Evolutionary conservation across 2,888 invertebrate species (phyloP), one percentile per base, ranked within the genome.

Genomic region (Lasioglossum leucozonium): DNA sequence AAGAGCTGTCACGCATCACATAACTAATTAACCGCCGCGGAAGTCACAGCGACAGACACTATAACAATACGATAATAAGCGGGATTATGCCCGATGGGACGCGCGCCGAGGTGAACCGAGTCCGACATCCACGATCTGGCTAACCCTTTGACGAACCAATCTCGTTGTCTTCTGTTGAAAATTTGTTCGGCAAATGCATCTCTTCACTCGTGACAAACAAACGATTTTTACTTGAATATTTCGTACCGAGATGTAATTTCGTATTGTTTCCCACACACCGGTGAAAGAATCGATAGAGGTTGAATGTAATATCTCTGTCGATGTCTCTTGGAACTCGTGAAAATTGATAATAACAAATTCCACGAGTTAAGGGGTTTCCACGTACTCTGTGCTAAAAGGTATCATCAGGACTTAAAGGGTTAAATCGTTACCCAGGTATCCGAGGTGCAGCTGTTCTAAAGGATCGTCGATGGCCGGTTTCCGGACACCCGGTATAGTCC

Each of bases 1-100:
- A 87, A 88, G 81, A 77, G 73, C 81, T 81, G 86, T 84, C 86
- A 65, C 26, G 81, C 76, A 75, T 84, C 51, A 71, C 86, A 84
- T 78, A 84, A 88, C 55, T 72, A 78, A 80, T 88, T 88, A 84
- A 88, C 65, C 55, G 75, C 81, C 65, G 37, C 73, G 47, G 55
- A 34, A 37, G 58, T 22, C 67, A 77, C 44, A 69, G 69, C 69
- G 51, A 71, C 51, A 73, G 37, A 55, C 72, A 30, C 62, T 82
- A 65, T 71, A 83, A 77, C 77, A 55, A 73, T 82, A 62, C 76
- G 83, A 85, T 69, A 65, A 76, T 77, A 81, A 78, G 75, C 73
- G 73, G 65, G 62, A 62, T 34, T 51, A 79, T 77, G 80, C 78
- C 85, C 72, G 81, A 82, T 84, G 88, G 73, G 51, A 76, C 69